Conservation (phyloP, 1,140 invertebrate species). For the Cataglyphis hispanica region DNA sequence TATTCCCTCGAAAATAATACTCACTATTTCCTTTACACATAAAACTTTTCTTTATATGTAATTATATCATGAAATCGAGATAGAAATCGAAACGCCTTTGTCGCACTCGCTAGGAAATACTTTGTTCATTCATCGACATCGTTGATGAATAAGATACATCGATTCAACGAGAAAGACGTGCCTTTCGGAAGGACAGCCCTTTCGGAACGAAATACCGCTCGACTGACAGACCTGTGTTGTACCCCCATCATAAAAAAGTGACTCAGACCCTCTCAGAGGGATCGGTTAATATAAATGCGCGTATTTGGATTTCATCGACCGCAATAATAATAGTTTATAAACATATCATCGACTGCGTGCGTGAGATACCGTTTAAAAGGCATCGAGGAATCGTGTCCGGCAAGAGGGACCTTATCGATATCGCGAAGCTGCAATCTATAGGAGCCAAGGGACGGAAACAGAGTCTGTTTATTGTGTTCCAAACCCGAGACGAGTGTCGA, state of each 20-base stretch:
- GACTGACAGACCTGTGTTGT: slow-evolving; percentile 60
- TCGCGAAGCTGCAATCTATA: slow-evolving; percentile 36
- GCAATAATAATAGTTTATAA: slow-evolving; percentile 60
- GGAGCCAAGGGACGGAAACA: not conserved
- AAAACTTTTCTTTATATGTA: not conserved
- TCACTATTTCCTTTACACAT: not conserved
- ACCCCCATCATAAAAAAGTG: slow-evolving; percentile 38
- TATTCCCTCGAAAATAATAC: not conserved
- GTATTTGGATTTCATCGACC: slow-evolving; percentile 52
- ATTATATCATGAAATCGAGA: not conserved
- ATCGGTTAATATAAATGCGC: slow-evolving; percentile 52
- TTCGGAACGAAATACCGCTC: slow-evolving; percentile 33
- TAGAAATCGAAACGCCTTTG: not conserved
- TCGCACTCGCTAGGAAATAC: not conserved
- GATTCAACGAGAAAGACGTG: not conserved
- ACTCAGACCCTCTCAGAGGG: slow-evolving; percentile 54
- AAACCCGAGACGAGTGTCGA: not conserved
- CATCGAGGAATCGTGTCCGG: not conserved
- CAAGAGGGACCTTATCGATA: slow-evolving; percentile 58
- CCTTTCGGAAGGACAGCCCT: slow-evolving; percentile 27
- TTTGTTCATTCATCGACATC: slow-evolving; percentile 15
- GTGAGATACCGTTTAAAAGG: not conserved
- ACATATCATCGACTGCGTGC: slow-evolving; percentile 27
- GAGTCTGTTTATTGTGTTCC: slow-evolving; percentile 9
- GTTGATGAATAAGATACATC: not conserved